Evolutionary conservation across 2,888 invertebrate genomes (phyloP).

Genomic region (Agrilus biguttatus): DNA sequence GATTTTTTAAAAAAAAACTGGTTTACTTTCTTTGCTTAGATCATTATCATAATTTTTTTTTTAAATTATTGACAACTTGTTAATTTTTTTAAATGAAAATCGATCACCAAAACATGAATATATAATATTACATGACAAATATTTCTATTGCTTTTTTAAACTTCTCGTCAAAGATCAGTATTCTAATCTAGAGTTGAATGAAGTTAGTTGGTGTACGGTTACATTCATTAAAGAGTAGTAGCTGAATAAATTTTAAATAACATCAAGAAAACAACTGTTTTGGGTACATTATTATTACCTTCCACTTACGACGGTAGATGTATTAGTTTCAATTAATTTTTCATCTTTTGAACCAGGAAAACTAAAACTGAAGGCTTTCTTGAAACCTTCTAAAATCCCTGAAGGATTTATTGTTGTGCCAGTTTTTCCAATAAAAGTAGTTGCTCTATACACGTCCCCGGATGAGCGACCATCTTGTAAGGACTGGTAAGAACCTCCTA

Average conservation of each 20-base stretch:
- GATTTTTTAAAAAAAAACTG: too few relatives aligned
- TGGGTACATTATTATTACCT: slow-evolving; percentile 18
- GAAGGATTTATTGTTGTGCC: slow-evolving; percentile 9
- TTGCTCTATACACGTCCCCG: slow-evolving; percentile 44
- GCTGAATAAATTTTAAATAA: neutral
- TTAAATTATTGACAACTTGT: too few relatives aligned
- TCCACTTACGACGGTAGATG: slow-evolving; percentile 19
- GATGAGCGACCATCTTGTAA: slow-evolving; percentile 17
- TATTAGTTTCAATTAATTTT: slow-evolving; percentile 14
- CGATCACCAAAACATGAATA: too few relatives aligned
- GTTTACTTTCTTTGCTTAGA: too few relatives aligned
- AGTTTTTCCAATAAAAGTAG: slow-evolving; percentile 32
- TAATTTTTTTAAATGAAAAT: too few relatives aligned
- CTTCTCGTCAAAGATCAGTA: too few relatives aligned
- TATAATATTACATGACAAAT: too few relatives aligned
- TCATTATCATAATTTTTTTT: too few relatives aligned
- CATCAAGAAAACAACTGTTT: neutral
- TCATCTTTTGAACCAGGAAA: slow-evolving; percentile 13
- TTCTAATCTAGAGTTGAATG: too few relatives aligned
- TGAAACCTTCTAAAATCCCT: slow-evolving; percentile 42
- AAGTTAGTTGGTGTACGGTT: neutral
- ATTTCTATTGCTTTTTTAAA: too few relatives aligned
- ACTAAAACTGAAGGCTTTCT: slow-evolving; percentile 39
- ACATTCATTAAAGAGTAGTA: neutral
- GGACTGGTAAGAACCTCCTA: slow-evolving; percentile 49